phyloP scores from a whole-genome alignment of 1,140 invertebrate species.

The Halyomorpha halys region DNA sequence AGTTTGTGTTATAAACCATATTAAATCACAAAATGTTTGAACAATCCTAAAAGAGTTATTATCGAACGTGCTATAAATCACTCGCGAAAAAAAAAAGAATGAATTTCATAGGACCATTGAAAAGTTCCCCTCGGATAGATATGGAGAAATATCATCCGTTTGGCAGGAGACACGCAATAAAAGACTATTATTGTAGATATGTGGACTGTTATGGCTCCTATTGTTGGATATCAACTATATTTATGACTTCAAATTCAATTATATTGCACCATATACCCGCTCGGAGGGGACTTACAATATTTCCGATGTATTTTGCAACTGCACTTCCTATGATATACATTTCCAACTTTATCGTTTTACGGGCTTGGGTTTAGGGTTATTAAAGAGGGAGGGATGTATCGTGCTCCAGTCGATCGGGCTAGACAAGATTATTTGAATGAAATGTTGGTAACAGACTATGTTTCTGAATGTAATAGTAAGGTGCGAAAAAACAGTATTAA shows the following conservation, averaged over 20 bases:
- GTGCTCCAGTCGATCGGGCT: no score
- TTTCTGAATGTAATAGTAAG: no score
- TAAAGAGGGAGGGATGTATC: no score
- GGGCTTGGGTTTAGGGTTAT: no score
- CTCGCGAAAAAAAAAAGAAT: constrained; percentile 7
- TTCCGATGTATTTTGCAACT: constrained; percentile 5
- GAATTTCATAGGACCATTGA: constrained; percentile 5
- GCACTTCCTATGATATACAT: not conserved
- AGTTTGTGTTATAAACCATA: not conserved
- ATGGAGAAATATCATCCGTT: not conserved
- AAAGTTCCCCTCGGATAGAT: not conserved
- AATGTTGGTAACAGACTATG: no score
- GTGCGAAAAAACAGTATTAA: no score
- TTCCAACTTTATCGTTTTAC: no score
- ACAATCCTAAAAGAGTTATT: constrained; percentile 6
- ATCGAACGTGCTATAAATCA: constrained; percentile 1
- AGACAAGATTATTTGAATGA: no score
- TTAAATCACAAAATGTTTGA: constrained; percentile 9
- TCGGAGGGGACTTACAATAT: not conserved
- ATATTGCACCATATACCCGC: not conserved
- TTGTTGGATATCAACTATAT: constrained; percentile 6
- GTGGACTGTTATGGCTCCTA: constrained; percentile 9
- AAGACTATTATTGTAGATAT: constrained; percentile 3
- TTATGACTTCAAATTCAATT: constrained; percentile 8
- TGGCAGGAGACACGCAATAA: constrained; percentile 6